Evolutionary conservation across 2,888 invertebrate species (phyloP), one percentile per base, ranked within the genome.

Genomic region (Choreutis nemorana): DNA sequence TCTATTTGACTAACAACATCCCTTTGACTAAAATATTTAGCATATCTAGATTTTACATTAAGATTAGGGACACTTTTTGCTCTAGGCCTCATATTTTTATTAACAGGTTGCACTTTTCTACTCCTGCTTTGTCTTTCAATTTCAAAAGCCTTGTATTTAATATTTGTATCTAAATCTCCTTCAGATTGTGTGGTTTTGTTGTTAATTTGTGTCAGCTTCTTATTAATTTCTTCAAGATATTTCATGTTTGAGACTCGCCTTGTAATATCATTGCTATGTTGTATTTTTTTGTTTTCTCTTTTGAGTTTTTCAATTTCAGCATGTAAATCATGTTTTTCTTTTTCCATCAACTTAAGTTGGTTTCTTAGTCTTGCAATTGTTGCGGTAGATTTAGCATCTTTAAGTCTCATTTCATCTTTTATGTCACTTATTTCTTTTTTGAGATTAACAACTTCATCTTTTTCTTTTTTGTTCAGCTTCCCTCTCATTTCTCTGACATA

Each of bases 161-260:
- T 38, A 40, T 73, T 55, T 18, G 39, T 41, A 31, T 61, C 63
- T 15, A 55, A 14, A 23, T 50, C 42, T 13, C 65, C 44, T 43
- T 65, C 63, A 11, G 66, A 50, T 29, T 44, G 52, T 16, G 55
- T 44, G 21, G 64, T 63, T 45, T 60, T 68, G 21, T 53, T 39
- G n/a, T 61, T 46, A 48, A 68, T 66, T 16, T 55, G 45, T 7
- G 53, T 45, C 16, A 77, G 52, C 42, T 77, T 77, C 32, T 85
- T 85, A 51, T 88, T 91, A 16, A 91, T 90, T 60, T 88, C 86
- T 45, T 89, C 86, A 36, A 91, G 73, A 59, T 89, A 85, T 71
- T 86, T 89, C 16, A 87, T 83, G 38, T 89, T 90, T n/a, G 83
- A 77, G 23, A 85, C 63, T 33, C 83, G 60, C 35, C 72, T 55